Percentiles rank a stretch among this genome's conserved stretches.
Conservation (phyloP, 2,888 invertebrate genomes). For the Dryobotodes eremita region DNA sequence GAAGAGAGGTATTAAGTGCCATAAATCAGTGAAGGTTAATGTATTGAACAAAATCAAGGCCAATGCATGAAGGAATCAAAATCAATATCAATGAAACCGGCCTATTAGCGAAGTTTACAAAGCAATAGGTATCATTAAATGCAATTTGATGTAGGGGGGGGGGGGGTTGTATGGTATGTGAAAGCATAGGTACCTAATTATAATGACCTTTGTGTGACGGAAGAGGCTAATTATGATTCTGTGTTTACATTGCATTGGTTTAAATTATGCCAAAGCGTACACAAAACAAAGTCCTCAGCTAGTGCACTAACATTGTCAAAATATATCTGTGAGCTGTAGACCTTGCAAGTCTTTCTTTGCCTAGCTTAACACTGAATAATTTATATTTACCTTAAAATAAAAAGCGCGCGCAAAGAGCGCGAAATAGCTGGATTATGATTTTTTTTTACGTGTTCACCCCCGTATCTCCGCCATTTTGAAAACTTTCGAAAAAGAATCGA, state of each 20-base stretch:
- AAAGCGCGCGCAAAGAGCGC: too few relatives aligned
- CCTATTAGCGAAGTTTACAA: conserved; percentile 15
- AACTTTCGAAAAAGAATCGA: too few relatives aligned
- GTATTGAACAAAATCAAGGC: not conserved
- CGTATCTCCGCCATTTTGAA: too few relatives aligned
- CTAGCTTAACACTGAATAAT: too few relatives aligned
- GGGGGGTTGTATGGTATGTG: conserved; percentile 10
- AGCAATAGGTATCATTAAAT: conserved; percentile 9
- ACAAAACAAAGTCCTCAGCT: not conserved
- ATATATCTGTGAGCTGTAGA: too few relatives aligned
- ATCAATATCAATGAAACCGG: conserved; percentile 37
- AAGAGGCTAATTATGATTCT: not conserved
- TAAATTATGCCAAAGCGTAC: not conserved
- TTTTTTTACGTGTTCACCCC: too few relatives aligned
- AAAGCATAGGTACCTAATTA: not conserved
- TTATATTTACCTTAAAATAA: too few relatives aligned
- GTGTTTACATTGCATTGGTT: not conserved
- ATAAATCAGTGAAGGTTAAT: not conserved
- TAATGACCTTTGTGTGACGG: not conserved
- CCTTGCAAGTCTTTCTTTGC: too few relatives aligned
- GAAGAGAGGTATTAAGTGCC: not conserved
- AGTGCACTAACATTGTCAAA: not conserved
- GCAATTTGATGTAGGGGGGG: conserved; percentile 16
- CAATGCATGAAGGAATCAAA: conserved; percentile 30
- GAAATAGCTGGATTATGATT: too few relatives aligned